Conservation (phyloP, 1,140 invertebrate genomes). For the Apis mellifera region DNA sequence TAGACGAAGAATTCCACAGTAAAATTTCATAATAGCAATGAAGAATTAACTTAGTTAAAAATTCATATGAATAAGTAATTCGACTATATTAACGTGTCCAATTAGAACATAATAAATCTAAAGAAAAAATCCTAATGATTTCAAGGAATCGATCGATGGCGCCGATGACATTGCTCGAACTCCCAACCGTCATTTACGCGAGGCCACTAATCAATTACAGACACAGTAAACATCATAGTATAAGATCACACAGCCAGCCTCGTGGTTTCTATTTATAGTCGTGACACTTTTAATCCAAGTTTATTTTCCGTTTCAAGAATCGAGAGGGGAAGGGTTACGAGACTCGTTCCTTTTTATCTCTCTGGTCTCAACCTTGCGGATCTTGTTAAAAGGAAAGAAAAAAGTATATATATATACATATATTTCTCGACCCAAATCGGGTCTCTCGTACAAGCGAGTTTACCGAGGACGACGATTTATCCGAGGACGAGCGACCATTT, state of each 20-base stretch:
- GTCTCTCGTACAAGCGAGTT: background rate
- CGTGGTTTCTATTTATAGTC: conserved; percentile 23
- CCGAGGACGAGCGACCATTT: conserved; percentile 7
- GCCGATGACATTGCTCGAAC: background rate
- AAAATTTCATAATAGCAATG: too few relatives aligned
- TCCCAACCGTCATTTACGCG: background rate
- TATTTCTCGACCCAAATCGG: background rate
- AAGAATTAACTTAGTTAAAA: too few relatives aligned
- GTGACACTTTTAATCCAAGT: conserved; percentile 4
- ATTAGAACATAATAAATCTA: background rate
- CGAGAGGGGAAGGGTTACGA: background rate
- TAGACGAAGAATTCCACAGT: too few relatives aligned
- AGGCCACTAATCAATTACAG: background rate
- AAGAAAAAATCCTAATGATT: background rate
- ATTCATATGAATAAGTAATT: background rate
- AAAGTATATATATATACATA: too few relatives aligned
- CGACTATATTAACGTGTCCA: background rate
- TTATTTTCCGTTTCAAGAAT: conserved; percentile 11
- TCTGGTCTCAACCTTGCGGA: conserved; percentile 4
- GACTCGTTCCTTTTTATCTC: background rate
- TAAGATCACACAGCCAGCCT: background rate
- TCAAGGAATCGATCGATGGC: background rate
- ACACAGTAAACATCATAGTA: background rate
- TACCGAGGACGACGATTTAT: background rate
- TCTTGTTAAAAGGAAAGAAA: background rate